Conservation (phyloP, 2,888 invertebrate genomes). For the Pseudococcus viburni region DNA sequence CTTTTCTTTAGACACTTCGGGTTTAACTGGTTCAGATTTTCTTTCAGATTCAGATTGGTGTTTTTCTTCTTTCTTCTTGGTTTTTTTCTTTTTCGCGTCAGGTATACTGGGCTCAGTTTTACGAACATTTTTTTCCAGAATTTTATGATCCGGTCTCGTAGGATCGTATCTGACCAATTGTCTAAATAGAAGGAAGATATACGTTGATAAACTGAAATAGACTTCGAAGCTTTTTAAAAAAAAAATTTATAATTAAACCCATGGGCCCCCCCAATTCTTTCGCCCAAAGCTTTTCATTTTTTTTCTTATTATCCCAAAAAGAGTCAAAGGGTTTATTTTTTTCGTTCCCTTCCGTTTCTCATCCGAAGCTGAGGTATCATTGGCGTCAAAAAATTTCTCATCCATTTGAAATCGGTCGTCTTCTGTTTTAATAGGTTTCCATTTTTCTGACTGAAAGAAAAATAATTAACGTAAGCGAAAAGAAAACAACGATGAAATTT, state of each 20-base stretch:
- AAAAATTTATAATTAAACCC: not conserved
- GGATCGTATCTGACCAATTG: constrained; percentile 67
- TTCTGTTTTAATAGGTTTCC: constrained; percentile 63
- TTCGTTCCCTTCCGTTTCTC: constrained; percentile 23
- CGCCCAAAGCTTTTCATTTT: not conserved
- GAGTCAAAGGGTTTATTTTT: not conserved
- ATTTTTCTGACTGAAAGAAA: constrained; percentile 61
- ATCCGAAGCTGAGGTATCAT: constrained; percentile 12
- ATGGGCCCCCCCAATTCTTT: constrained; percentile 28
- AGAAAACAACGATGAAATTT: not conserved
- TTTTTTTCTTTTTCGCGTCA: constrained; percentile 51
- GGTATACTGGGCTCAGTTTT: constrained; percentile 28
- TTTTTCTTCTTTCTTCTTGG: constrained; percentile 41
- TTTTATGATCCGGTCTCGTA: constrained; percentile 66
- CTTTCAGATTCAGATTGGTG: constrained; percentile 54
- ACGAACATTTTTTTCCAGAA: constrained; percentile 62
- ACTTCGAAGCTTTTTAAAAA: not conserved
- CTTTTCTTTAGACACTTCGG: constrained; percentile 67
- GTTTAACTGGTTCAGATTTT: constrained; percentile 49
- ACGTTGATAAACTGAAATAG: not conserved
- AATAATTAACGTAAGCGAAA: not conserved
- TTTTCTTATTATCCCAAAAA: not conserved
- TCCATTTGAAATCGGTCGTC: constrained; percentile 67
- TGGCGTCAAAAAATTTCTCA: constrained; percentile 67
- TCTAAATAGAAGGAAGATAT: constrained; percentile 15